Evolutionary conservation across 2,888 invertebrate species (phyloP).

Genomic region (Lycia hirtaria): DNA sequence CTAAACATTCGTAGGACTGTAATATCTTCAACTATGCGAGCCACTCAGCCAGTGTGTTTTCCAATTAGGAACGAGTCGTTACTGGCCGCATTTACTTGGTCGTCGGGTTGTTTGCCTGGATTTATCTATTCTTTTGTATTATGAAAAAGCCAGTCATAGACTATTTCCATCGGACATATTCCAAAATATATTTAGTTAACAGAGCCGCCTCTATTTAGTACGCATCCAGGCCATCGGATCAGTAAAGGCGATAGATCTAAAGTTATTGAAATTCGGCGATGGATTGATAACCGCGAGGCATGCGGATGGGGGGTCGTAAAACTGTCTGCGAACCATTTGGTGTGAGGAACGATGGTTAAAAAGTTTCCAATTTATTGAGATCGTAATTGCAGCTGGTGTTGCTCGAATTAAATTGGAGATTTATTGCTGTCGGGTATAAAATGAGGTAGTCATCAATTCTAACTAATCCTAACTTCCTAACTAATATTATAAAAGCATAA

Average conservation of each 20-base stretch:
- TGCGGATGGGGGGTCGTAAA: conserved; percentile 25
- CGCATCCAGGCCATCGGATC: conserved; percentile 59
- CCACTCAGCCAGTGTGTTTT: neutral
- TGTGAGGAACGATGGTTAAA: conserved; percentile 29
- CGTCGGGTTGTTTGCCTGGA: neutral
- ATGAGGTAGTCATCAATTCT: conserved; percentile 1
- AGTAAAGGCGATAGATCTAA: conserved; percentile 38
- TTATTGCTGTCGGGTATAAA: conserved; percentile 9
- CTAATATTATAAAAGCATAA: no score
- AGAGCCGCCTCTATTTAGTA: conserved; percentile 50
- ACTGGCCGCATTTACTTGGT: neutral
- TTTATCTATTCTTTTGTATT: neutral
- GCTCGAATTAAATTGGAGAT: conserved; percentile 18
- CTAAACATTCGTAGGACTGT: conserved; percentile 1
- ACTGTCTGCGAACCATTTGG: conserved; percentile 28
- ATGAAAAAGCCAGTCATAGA: no score
- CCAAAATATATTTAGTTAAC: conserved; percentile 14
- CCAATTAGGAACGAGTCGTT: neutral
- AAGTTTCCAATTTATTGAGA: conserved; percentile 28
- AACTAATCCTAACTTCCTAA: no score
- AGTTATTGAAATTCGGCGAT: conserved; percentile 35
- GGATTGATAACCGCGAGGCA: conserved; percentile 30
- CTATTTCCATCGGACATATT: neutral
- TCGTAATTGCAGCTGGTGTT: conserved; percentile 28
- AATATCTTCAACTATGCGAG: neutral